phyloP scores from a whole-genome alignment of 2,113 vertebrate species.

The Catharus minimus region DNA sequence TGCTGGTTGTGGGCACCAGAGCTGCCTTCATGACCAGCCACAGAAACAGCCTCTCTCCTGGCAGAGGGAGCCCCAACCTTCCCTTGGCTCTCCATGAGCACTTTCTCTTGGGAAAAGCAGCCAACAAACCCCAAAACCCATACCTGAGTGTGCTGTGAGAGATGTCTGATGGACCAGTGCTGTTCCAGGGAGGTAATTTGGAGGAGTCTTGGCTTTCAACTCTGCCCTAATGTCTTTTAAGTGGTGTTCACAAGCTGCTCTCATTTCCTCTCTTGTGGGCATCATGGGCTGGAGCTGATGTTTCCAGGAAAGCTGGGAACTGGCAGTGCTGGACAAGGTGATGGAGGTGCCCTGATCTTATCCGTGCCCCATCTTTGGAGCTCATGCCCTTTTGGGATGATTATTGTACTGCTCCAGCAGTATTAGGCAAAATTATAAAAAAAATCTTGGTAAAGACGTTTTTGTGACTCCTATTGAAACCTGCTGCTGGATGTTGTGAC shows the following conservation, averaged over 20 bases:
- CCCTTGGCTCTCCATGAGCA: neutral
- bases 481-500: neutral
- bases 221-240: slow-evolving; percentile 1
- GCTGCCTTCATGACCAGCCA: neutral
- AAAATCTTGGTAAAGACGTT: neutral
- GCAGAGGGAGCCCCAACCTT: neutral
- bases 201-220: neutral
- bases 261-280: neutral
- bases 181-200: neutral
- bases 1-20: neutral
- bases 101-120: neutral
- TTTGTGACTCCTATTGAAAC: neutral
- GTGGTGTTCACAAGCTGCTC: neutral
- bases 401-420: neutral
- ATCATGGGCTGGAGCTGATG: neutral
- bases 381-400: neutral
- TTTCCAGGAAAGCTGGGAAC: neutral
- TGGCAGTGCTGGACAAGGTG: neutral
- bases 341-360: neutral
- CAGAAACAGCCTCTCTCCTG: neutral
- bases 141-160: neutral
- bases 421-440: neutral
- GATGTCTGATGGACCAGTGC: rapidly evolving
- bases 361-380: neutral
- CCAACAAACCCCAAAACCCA: neutral